A percentile compares a stretch with the other conserved stretches of the same genome.
Conservation (phyloP, 2,888 invertebrate genomes). For the Agriopis marginaria region DNA sequence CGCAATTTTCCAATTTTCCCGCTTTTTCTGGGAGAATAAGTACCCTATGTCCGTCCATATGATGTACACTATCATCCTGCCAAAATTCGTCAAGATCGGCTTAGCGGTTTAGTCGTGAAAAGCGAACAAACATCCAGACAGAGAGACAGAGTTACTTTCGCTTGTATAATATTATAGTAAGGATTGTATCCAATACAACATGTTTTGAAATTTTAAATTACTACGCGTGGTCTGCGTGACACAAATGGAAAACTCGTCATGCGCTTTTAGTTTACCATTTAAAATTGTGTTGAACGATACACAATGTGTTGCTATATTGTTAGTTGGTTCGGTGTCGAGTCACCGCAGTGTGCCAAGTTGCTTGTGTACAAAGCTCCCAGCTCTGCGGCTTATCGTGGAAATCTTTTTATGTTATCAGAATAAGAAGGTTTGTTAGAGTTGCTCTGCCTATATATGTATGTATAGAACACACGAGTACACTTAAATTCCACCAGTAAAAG, state of each 20-base stretch:
- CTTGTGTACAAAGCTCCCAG: neutral
- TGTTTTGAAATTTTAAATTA: neutral
- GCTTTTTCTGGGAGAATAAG: no score
- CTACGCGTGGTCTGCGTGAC: neutral
- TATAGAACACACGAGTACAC: neutral
- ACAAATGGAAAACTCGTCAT: no score
- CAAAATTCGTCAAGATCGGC: no score
- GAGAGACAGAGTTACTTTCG: no score
- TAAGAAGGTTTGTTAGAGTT: slow-evolving; percentile 2
- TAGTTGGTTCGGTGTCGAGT: neutral
- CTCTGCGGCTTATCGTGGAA: slow-evolving; percentile 6
- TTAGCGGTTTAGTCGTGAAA: no score
- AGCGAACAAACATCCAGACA: no score
- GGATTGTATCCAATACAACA: neutral
- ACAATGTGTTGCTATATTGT: neutral
- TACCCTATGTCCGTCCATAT: no score
- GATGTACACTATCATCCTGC: no score
- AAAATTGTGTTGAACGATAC: neutral
- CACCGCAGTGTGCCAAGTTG: neutral
- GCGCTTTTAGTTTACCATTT: neutral
- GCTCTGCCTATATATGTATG: neutral
- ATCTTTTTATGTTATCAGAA: slow-evolving; percentile 15
- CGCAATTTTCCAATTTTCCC: no score
- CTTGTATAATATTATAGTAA: no score
- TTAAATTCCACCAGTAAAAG: neutral